Base-by-base conservation (phyloP, 2,888 invertebrate species). In the Harpalus rubripes region DNA sequence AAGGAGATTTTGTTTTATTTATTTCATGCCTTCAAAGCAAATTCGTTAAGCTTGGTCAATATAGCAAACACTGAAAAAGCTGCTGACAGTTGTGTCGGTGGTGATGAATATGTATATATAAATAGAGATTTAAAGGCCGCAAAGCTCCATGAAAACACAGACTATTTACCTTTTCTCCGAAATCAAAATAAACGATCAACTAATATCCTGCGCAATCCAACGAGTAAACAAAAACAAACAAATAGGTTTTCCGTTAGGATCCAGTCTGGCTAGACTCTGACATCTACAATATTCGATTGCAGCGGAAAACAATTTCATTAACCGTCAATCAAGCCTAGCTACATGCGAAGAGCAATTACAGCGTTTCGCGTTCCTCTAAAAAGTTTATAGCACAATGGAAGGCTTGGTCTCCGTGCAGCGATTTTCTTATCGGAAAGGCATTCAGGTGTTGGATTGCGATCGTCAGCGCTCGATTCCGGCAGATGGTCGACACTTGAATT, bases 331-430 rank as follows among this genome's bases (percentile, higher is more conserved):
- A 81, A 81, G 18, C 39, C 61, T 26, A 59, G 80, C 80, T 44
- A 81, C 63, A 81, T 81, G 26, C 65, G 63, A 63, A 65, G 39
- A 63, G 81, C 81, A 81, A 81, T 81, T 81, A 81, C 72, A 74
- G 15, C 72, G 16, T 39, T 44, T 76, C 39, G 80, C 80, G 41
- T 79, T 80, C 61, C 80, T 61, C 80, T 39, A 56, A 76, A 76
- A 76, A 18, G 56, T 18, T 1, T 44, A 12, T 18, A 76, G 16
- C 56, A 52, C 76, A 72, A 72, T 10, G 18, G 8, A 18, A 22
- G 22, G 63, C 63, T 32, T 39, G 39, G 18, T 74, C 18, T 56
- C 78, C 8, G 32, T 32, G 58, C 56, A 32, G 52, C 22, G 59
- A 78, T 78, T 78, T 78, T 78, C 58, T 41, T 68, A 68, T 39